These are phyloP conservation scores for Calosoma granatense DNA, from an alignment of 1,140 invertebrate genomes.

Conservation along the genomic window DNA sequence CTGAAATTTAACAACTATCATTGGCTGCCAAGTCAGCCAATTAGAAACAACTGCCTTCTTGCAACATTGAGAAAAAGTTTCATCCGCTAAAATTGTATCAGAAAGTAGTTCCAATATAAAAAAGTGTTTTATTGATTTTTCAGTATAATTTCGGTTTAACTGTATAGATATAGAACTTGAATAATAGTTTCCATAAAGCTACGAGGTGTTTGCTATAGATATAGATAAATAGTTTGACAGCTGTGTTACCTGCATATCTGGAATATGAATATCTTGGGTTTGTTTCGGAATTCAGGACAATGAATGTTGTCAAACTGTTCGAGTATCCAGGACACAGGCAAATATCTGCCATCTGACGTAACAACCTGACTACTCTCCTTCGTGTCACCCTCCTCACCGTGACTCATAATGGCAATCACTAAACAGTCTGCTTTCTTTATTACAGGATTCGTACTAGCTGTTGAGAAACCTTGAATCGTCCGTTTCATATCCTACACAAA, in stretches of 20 bases:
- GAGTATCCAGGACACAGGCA: constrained; percentile 40
- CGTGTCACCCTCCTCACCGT: constrained; percentile 35
- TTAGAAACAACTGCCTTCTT: no score
- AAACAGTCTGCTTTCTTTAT: constrained; percentile 39
- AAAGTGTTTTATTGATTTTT: no score
- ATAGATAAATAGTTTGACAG: not conserved
- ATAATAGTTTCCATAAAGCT: no score
- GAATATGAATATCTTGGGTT: constrained; percentile 73
- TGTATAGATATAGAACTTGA: no score
- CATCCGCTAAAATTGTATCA: not conserved
- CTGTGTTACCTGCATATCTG: constrained; percentile 53
- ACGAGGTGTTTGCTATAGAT: not conserved
- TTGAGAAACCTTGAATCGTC: constrained; percentile 30
- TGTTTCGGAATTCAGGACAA: constrained; percentile 45
- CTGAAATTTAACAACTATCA: no score
- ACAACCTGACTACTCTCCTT: constrained; percentile 28
- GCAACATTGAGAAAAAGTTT: no score
- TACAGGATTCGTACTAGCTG: constrained; percentile 20
- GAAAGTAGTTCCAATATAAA: no score
- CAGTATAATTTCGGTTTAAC: no score
- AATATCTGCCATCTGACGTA: constrained; percentile 36
- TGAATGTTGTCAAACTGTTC: constrained; percentile 48
- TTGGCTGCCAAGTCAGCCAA: no score
- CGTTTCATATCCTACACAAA: constrained; percentile 33
- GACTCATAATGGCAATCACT: constrained; percentile 47